phyloP scores from a whole-genome alignment of 2,888 invertebrate genomes.

The Frankliniella intonsa region DNA sequence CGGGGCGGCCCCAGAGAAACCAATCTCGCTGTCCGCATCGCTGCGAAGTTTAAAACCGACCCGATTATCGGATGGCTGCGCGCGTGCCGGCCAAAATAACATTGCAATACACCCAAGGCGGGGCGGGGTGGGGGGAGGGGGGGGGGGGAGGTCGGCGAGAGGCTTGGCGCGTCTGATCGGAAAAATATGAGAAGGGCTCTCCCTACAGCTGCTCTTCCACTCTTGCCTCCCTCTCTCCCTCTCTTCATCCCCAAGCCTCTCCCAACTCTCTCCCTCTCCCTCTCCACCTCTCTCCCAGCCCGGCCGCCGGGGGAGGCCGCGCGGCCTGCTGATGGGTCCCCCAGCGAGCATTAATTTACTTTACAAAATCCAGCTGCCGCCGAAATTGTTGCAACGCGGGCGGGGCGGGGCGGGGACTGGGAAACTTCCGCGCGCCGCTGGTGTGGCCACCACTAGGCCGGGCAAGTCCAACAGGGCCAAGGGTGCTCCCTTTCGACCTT shows the following conservation, averaged over 20 bases:
- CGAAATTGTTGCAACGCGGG: constrained; percentile 13
- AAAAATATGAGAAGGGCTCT: neutral
- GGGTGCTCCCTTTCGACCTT: neutral
- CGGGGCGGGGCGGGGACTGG: neutral
- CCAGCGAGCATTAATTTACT: constrained; percentile 23
- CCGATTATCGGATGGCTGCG: neutral
- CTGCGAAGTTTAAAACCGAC: neutral
- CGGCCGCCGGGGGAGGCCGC: neutral
- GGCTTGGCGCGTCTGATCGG: neutral
- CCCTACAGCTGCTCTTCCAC: neutral
- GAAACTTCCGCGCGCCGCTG: neutral
- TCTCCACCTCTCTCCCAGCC: neutral
- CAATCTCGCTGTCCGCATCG: neutral
- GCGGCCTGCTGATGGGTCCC: neutral
- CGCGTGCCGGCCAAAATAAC: neutral
- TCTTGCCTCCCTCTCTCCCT: neutral
- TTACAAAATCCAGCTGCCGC: constrained; percentile 24
- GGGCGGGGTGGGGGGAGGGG: too few species aligned
- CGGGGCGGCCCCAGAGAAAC: neutral
- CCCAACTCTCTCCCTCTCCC: too few species aligned
- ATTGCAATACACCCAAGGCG: neutral
- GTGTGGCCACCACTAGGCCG: neutral
- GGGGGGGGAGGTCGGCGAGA: too few species aligned
- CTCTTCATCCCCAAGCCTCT: too few species aligned
- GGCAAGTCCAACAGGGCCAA: neutral